Conservation (phyloP, 2,113 vertebrate species). For the Mus spicilegus region DNA sequence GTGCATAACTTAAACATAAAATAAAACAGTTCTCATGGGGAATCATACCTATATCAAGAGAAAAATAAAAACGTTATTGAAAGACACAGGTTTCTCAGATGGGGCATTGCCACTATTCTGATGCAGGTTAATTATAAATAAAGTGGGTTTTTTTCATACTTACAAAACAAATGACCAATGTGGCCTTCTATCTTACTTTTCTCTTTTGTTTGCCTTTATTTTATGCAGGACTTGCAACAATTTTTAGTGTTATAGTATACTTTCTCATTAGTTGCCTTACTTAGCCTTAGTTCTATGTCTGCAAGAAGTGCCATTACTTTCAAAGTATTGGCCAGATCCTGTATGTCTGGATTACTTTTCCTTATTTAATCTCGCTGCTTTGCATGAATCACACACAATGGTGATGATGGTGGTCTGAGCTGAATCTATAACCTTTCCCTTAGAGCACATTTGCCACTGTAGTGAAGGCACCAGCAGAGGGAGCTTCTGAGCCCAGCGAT, state of each 20-base stretch:
- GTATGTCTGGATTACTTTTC: background rate
- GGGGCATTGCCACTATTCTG: background rate
- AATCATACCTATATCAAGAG: conserved; percentile 1
- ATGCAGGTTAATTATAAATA: background rate
- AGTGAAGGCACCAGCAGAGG: background rate
- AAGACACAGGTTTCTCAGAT: background rate
- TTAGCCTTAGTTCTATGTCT: background rate
- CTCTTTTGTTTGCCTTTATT: background rate
- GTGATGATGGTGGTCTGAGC: background rate
- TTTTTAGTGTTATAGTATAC: background rate
- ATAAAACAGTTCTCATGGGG: conserved; percentile 10
- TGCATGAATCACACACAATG: background rate
- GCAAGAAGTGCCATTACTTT: background rate
- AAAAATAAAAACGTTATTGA: background rate
- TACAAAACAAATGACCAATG: background rate
- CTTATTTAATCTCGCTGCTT: background rate
- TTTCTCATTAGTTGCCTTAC: background rate
- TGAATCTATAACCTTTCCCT: background rate
- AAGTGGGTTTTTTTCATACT: background rate
- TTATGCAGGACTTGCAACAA: background rate
- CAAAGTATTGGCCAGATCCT: background rate
- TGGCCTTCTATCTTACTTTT: background rate
- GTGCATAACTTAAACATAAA: conserved; percentile 16
- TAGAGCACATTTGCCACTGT: background rate
- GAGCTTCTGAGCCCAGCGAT: background rate